phyloP scores from a whole-genome alignment of 2,888 invertebrate genomes.

The Pyrrhosoma nymphula region DNA sequence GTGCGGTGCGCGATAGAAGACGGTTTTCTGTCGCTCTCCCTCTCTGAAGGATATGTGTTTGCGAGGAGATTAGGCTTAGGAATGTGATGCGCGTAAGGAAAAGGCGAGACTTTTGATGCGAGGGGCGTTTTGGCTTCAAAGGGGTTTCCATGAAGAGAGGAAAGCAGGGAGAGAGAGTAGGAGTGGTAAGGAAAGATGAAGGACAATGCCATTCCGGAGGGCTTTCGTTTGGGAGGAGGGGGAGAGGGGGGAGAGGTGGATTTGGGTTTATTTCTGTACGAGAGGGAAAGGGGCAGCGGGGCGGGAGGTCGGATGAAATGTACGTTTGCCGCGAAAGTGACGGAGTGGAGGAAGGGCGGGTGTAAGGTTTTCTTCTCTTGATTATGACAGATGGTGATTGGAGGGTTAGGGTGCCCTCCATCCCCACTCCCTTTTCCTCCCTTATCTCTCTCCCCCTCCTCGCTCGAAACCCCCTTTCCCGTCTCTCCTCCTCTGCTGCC shows the following conservation, averaged over 20 bases:
- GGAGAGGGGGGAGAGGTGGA: neutral
- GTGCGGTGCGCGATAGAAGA: neutral
- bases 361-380: slow-evolving; percentile 22
- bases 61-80: slow-evolving; percentile 43
- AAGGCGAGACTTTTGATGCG: slow-evolving; percentile 49
- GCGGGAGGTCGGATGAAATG: neutral
- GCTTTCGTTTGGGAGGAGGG: neutral
- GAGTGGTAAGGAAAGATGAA: neutral
- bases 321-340: slow-evolving; percentile 43
- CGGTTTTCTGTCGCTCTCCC: neutral
- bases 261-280: neutral
- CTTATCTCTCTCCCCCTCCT: neutral
- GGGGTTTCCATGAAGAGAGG: neutral
- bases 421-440: neutral
- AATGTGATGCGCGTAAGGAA: slow-evolving; percentile 33
- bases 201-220: slow-evolving; percentile 27
- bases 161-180: neutral
- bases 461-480: neutral
- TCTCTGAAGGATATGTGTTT: neutral
- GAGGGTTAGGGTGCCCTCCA: slow-evolving; percentile 25
- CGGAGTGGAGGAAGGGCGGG: slow-evolving; percentile 46
- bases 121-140: neutral
- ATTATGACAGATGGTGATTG: slow-evolving; percentile 66
- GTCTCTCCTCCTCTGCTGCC: neutral
- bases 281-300: neutral